Evolutionary conservation across 2,113 vertebrate species (phyloP), one percentile per base, ranked within the genome.

Genomic region (Hystrix brachyura): DNA sequence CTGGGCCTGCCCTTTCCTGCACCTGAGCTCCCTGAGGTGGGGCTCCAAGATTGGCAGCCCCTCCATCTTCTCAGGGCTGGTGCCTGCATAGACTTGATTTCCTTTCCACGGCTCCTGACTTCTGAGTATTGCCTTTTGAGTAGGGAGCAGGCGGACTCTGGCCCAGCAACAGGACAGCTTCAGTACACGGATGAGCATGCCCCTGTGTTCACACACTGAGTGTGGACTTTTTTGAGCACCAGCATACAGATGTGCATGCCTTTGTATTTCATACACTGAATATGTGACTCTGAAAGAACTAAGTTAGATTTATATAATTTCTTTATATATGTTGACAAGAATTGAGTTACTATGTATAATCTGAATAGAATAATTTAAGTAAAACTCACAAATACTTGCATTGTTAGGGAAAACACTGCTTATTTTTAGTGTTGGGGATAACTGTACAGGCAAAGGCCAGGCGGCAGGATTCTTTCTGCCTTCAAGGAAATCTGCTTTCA

Each of bases 401-500:
- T 87, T 71, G 53, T 38, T 65, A 38, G 32, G 53, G 34, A 13
- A 12, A 74, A 82, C 74, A 51, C 4, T 65, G 25, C 25, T 90
- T 83, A 78, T 57, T 87, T 12, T 32, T 38, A 87, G 38, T 48
- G 18, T 86, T 69, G 46, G 53, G 34, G 76, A 51, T 71, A 87
- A 82, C 0, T 80, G 14, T 48, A 15, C 57, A 89, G 55, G 7
- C 57, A 88, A 90, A 94, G 53, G 67, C 55, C 3, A 51, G 5
- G 25, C 13, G 71, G 18, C n/a, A 96, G 46, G 51, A 51, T 43
- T 51, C 94, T 87, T 87, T 82, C 43, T 32, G 19, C 17, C 46
- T 94, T 90, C 55, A 94, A 87, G 62, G 64, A 59, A 78, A 43
- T 62, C 14, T 79, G 93, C 48, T 91, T 71, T 87, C 74, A 80